Percentiles rank a stretch among this genome's conserved stretches.
Evolutionary conservation across 2,888 invertebrate genomes (phyloP).

Genomic region (Heteropelma amictum): DNA sequence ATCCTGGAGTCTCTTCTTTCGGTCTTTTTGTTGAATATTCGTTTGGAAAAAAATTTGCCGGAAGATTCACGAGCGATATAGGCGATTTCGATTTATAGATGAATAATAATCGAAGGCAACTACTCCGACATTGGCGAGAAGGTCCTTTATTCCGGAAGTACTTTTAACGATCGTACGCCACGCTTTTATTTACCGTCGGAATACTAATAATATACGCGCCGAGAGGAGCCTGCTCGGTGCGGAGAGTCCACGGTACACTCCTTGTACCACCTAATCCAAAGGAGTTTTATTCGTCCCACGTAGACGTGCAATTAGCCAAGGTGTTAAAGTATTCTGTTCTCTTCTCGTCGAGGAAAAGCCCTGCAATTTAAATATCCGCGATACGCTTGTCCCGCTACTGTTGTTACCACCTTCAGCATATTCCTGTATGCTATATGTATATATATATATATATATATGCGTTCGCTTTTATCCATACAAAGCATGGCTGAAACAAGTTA

Average conservation of each 20-base stretch:
- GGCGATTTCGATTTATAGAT: too few relatives aligned
- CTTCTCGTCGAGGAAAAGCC: slow-evolving; percentile 65
- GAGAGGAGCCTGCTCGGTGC: too few relatives aligned
- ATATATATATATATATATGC: neutral
- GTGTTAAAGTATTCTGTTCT: slow-evolving; percentile 73
- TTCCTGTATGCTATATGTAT: neutral
- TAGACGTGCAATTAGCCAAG: slow-evolving; percentile 69
- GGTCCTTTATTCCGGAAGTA: slow-evolving; percentile 35
- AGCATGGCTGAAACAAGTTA: slow-evolving; percentile 32
- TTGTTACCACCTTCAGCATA: neutral
- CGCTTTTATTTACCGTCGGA: slow-evolving; percentile 36
- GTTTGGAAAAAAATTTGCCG: neutral
- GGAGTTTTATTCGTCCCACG: slow-evolving; percentile 59
- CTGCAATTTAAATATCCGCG: slow-evolving; percentile 69
- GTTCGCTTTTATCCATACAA: neutral
- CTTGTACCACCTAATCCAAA: slow-evolving; percentile 34
- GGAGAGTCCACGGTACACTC: neutral
- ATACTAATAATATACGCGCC: slow-evolving; percentile 25
- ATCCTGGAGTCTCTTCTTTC: neutral
- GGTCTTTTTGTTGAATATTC: neutral
- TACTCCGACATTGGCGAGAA: neutral
- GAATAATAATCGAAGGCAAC: neutral
- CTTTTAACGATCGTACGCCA: slow-evolving; percentile 46
- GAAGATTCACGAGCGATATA: neutral
- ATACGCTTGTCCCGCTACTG: slow-evolving; percentile 56